Base-by-base conservation (phyloP, 2,113 vertebrate species). In the Alaudala cheleensis region DNA sequence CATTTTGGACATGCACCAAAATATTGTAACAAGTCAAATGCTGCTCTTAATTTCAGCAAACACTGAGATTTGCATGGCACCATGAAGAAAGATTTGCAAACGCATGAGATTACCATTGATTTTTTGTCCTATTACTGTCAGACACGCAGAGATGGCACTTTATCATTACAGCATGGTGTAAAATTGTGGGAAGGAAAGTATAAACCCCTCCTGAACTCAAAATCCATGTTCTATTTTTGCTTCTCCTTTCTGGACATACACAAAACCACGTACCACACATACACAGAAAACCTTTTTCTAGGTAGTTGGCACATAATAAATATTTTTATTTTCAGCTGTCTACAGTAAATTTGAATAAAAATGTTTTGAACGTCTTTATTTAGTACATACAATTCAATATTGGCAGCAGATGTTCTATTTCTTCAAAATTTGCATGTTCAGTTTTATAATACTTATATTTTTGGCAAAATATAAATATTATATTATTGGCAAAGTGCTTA, bases 371-470 rank as follows among this genome's bases (percentile, higher is more conserved):
- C 21, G 47, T 45, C 10, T 31, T 50, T 64, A 73, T 61, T 65
- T 66, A 62, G 39, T 39, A 33, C 33, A 50, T 31, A 4, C 2
- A 82, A 8, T 31, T 44, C 66, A 44, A 23, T 34, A 92, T 64
- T 92, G 60, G 49, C 19, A 88, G 54, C 87, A 94, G 92, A 88
- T 93, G 76, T 81, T 96, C 51, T 66, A 11, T 70, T 95, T 78
- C 47, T 90, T 80, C 62, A 93, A 73, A 58, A 83, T 88, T 60
- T 90, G n/a, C 51, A 64, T 90, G 86, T 94, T 82, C 54, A 25
- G 26, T 66, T 91, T 64, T 70, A 40, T 69, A 51, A 71, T 84
- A 92, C 66, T 94, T 80, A 2, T 47, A 26, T 57, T 89, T 87
- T 85, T 70, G n/a, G 3, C 56, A 24, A 58, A 34, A 58, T 25